Evolutionary conservation across 2,797 vertebrate genomes (phyloP).

Genomic region (Tympanoctomys barrerae): DNA sequence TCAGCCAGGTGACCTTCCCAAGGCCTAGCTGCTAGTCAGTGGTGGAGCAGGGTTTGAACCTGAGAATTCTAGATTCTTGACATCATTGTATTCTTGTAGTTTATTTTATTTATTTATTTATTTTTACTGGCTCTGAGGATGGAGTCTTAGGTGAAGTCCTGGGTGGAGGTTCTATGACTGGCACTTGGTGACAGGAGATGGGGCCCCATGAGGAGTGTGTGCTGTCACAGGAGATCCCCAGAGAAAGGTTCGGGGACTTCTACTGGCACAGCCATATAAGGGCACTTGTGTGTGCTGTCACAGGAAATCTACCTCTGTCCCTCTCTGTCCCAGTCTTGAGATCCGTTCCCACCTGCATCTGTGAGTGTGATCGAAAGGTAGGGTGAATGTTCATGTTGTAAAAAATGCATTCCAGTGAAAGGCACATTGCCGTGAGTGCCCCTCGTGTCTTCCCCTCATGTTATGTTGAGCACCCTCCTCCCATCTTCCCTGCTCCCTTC

Average conservation of each 20-base stretch:
- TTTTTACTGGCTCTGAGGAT: neutral
- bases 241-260: neutral
- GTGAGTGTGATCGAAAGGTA: neutral
- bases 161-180: neutral
- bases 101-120: neutral
- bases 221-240: too few species aligned
- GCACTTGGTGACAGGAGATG: neutral
- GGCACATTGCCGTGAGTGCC: neutral
- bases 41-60: neutral
- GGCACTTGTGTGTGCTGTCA: rapidly evolving
- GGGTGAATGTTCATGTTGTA: neutral
- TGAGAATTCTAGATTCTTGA: neutral
- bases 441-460: neutral
- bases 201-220: neutral
- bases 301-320: neutral
- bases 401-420: neutral
- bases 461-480: neutral
- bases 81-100: neutral
- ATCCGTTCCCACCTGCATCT: neutral
- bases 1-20: neutral
- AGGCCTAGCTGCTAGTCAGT: neutral
- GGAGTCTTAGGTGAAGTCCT: neutral
- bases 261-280: neutral
- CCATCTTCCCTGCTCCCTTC: neutral
- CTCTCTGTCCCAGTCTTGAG: rapidly evolving